phyloP scores from a whole-genome alignment of 2,888 invertebrate species.

The Drosophila silvestris region DNA sequence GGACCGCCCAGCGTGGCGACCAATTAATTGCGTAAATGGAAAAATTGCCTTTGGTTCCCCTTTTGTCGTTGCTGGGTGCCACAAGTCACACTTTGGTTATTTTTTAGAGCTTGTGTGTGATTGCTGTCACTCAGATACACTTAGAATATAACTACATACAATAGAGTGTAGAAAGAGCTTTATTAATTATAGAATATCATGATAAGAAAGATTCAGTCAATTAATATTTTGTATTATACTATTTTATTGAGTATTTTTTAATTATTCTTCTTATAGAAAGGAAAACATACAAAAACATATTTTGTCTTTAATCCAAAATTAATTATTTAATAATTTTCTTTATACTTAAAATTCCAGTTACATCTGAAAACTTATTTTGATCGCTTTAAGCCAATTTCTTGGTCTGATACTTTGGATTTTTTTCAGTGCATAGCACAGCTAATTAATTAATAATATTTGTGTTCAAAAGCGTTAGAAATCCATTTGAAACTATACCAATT shows the following conservation, averaged over 20 bases:
- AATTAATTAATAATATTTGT: slow-evolving; percentile 74
- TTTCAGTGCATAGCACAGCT: slow-evolving; percentile 50
- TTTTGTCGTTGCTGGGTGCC: slow-evolving; percentile 75
- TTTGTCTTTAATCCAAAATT: not conserved
- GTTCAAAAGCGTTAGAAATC: slow-evolving; percentile 56
- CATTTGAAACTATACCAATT: slow-evolving; percentile 75
- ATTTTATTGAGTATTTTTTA: not conserved
- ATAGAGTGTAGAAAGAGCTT: not conserved
- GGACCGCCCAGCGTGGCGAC: slow-evolving; percentile 81
- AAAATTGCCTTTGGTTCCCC: slow-evolving; percentile 71
- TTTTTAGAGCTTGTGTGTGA: slow-evolving; percentile 23
- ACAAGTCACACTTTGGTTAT: slow-evolving; percentile 71
- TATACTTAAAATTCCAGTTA: not conserved
- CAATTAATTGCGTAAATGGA: slow-evolving; percentile 84
- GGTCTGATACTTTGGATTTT: slow-evolving; percentile 7
- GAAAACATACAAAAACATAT: not conserved
- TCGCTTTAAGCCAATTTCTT: not conserved
- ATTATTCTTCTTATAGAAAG: not conserved
- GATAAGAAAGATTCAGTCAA: not conserved
- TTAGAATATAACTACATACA: not conserved
- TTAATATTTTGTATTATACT: not conserved
- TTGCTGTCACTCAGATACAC: slow-evolving; percentile 9
- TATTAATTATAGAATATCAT: too few relatives aligned
- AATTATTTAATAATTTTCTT: too few relatives aligned
- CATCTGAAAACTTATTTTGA: not conserved